Evolutionary conservation across 2,888 invertebrate genomes (phyloP).

Genomic region (Steinernema carpocapsae): DNA sequence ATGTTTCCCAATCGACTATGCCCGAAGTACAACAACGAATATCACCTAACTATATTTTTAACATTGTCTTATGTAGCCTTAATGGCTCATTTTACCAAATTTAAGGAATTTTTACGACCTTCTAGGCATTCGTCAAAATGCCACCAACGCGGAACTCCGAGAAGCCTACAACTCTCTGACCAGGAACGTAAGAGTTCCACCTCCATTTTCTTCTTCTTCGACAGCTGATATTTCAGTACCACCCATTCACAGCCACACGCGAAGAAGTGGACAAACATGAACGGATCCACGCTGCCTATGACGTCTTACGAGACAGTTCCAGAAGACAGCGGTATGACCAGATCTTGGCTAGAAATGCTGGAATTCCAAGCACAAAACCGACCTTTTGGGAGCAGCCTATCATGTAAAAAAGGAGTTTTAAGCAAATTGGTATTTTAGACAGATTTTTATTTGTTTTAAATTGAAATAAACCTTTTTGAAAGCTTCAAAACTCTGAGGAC

Average conservation of each 20-base stretch:
- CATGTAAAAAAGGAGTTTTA: background rate
- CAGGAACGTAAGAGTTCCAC: background rate
- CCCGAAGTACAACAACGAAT: too few species aligned
- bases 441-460: background rate
- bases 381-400: too few species aligned
- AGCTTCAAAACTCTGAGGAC: background rate
- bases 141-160: background rate
- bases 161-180: conserved; percentile 8
- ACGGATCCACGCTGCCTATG: conserved; percentile 16
- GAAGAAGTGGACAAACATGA: conserved; percentile 12
- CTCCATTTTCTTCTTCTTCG: background rate
- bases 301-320: background rate
- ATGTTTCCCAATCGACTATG: too few species aligned
- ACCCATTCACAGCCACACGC: conserved; percentile 2
- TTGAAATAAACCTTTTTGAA: background rate
- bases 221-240: background rate
- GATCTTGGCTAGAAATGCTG: background rate
- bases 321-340: conserved; percentile 1
- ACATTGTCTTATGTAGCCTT: too few species aligned
- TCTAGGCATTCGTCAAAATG: background rate
- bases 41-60: too few species aligned
- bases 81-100: too few species aligned
- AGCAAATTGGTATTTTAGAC: background rate
- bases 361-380: too few species aligned
- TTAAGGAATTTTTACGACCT: conserved; percentile 9